phyloP scores from a whole-genome alignment of 2,888 invertebrate species.

The Plagodis dolabraria region DNA sequence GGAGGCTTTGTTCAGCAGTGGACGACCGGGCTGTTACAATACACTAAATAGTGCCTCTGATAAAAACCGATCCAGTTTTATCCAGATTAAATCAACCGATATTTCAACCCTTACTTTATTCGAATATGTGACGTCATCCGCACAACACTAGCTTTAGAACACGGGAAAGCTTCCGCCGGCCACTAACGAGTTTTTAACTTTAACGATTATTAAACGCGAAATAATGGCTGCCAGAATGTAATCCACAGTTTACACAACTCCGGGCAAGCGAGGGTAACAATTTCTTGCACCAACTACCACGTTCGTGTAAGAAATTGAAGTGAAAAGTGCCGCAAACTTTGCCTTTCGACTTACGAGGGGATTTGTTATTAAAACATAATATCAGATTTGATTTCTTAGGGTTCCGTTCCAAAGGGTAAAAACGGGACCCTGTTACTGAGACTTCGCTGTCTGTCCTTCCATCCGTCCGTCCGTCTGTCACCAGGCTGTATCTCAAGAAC shows the following conservation, averaged over 20 bases:
- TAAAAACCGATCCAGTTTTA: no score
- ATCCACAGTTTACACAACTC: constrained; percentile 36
- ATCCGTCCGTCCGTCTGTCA: no score
- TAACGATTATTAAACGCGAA: constrained; percentile 57
- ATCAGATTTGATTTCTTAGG: no score
- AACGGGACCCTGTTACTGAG: no score
- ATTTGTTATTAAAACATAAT: not conserved
- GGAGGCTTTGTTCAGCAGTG: no score
- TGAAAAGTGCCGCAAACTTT: constrained; percentile 24
- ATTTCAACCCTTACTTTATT: not conserved
- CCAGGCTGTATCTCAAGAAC: no score
- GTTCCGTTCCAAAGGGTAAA: no score
- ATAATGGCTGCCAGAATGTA: constrained; percentile 40
- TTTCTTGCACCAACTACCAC: constrained; percentile 23
- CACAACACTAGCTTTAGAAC: constrained; percentile 12
- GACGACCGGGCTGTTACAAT: no score
- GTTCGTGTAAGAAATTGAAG: constrained; percentile 19
- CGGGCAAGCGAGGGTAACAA: constrained; percentile 18
- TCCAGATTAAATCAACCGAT: no score
- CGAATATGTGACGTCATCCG: constrained; percentile 11
- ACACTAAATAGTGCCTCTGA: no score
- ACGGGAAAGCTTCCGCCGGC: constrained; percentile 26
- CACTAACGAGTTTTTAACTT: constrained; percentile 67
- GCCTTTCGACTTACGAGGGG: constrained; percentile 23
- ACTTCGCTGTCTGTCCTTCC: no score